Percentiles rank a stretch among this genome's conserved stretches.
Conservation (phyloP, 2,113 vertebrate species). For the Tachuris rubrigastra region DNA sequence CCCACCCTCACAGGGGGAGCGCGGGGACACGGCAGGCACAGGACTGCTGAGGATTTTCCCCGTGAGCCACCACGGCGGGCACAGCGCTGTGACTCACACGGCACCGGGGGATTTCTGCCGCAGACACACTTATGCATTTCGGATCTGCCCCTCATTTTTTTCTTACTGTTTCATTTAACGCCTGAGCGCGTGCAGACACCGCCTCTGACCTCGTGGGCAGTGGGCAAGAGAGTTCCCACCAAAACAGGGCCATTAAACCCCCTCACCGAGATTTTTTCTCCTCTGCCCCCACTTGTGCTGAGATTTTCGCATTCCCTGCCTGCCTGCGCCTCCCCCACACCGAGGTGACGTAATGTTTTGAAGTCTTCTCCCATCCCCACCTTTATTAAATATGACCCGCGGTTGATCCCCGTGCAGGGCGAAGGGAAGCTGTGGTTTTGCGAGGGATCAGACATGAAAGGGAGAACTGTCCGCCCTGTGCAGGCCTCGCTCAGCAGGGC, state of each 20-base stretch:
- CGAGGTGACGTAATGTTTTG: slow-evolving; percentile 61
- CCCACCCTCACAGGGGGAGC: background rate
- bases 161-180: slow-evolving; percentile 58
- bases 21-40: fast-evolving
- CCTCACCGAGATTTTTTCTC: slow-evolving; percentile 9
- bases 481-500: slow-evolving; percentile 53
- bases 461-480: slow-evolving; percentile 44
- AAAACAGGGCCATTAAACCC: slow-evolving; percentile 57
- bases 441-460: slow-evolving; percentile 57
- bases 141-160: background rate
- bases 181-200: slow-evolving; percentile 42
- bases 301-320: slow-evolving; percentile 16
- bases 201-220: slow-evolving; percentile 55
- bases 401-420: slow-evolving; percentile 66
- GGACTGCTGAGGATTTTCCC: background rate
- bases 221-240: slow-evolving; percentile 53
- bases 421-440: slow-evolving; percentile 69
- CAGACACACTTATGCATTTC: background rate
- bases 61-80: fast-evolving
- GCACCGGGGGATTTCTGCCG: slow-evolving; percentile 14
- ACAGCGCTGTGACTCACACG: background rate
- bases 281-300: slow-evolving; percentile 18
- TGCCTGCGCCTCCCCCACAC: slow-evolving; percentile 29
- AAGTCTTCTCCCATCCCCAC: slow-evolving; percentile 71
- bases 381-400: slow-evolving; percentile 85